Evolutionary conservation across 1,140 invertebrate species (phyloP), one percentile per base, ranked within the genome.

Genomic region (Papilio xuthus): DNA sequence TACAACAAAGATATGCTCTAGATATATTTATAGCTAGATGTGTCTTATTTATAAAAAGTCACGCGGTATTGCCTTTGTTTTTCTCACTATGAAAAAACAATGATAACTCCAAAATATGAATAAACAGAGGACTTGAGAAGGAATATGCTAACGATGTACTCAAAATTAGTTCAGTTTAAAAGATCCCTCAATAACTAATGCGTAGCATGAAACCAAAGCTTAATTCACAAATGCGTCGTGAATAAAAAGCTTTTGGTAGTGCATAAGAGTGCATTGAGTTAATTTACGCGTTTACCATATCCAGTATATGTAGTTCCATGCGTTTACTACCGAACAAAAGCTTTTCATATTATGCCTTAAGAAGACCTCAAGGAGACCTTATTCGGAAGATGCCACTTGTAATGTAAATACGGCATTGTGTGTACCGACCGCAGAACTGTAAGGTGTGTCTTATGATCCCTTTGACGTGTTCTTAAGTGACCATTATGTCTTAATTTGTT

Each of bases 331-430:
- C 47, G 79, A 87, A 93, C 90, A 91, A 93, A 93, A 90, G 90
- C 84, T 87, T 86, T 92, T 81, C 88, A 89, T 89, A 90, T 91
- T 91, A 91, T 84, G 84, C 86, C 81, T 82, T 81, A 86, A 86
- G 85, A 84, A 85, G 85, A 81, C 85, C 86, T 88, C 80, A 88
- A 88, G 87, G 85, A 86, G 84, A 74, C 83, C 87, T 90, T 90
- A 90, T 88, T 86, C 91, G 91, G 91, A 93, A 93, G 90, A 91
- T 83, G 83, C 84, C 87, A 89, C 90, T 93, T 90, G 89, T 91
- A 88, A 90, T 89, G 89, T 90, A 90, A 91, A 91, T 90, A 88
- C 86, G 73, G 82, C 78, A 86, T 91, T 90, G 84, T 90, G 82
- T 71, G 53, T 42, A 47, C 70, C 77, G 74, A 81, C 78, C 82